phyloP scores from a whole-genome alignment of 2,888 invertebrate genomes.

The Drepanosiphum platanoidis region DNA sequence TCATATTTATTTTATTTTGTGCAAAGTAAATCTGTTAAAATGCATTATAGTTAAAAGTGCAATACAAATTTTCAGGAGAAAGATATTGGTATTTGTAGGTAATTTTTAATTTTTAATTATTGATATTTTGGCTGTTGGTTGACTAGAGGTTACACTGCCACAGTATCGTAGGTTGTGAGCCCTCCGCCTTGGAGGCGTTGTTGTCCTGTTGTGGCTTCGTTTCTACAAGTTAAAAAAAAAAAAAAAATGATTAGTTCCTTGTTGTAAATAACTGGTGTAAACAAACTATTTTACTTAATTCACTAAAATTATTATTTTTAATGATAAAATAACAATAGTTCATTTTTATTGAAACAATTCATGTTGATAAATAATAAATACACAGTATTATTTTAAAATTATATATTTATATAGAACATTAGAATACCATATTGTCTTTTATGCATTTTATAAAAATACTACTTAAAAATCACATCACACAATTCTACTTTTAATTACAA shows the following conservation, averaged over 20 bases:
- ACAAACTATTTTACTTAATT: neutral
- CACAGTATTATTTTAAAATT: neutral
- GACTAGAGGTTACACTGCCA: slow-evolving; percentile 95
- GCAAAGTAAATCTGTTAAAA: slow-evolving; percentile 44
- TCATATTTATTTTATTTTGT: slow-evolving; percentile 29
- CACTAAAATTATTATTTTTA: neutral
- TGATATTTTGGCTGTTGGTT: slow-evolving; percentile 31
- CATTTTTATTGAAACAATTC: neutral
- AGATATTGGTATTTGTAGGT: slow-evolving; percentile 7
- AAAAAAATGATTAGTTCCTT: neutral
- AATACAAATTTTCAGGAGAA: slow-evolving; percentile 13
- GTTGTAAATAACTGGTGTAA: neutral
- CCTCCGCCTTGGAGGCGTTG: slow-evolving; percentile 79
- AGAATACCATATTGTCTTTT: slow-evolving; percentile 39
- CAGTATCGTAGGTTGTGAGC: slow-evolving; percentile 98
- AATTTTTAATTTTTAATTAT: slow-evolving; percentile 15
- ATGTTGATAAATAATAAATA: neutral
- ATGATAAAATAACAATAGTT: neutral
- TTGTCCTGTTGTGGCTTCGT: slow-evolving; percentile 82
- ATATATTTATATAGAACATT: neutral
- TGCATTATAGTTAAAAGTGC: slow-evolving; percentile 42
- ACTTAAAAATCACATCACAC: slow-evolving; percentile 43
- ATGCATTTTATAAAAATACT: slow-evolving; percentile 21
- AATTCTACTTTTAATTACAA: slow-evolving; percentile 27
- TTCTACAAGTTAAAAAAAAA: slow-evolving; percentile 77